phyloP scores from a whole-genome alignment of 2,888 invertebrate genomes.

The Ctena decussata region DNA sequence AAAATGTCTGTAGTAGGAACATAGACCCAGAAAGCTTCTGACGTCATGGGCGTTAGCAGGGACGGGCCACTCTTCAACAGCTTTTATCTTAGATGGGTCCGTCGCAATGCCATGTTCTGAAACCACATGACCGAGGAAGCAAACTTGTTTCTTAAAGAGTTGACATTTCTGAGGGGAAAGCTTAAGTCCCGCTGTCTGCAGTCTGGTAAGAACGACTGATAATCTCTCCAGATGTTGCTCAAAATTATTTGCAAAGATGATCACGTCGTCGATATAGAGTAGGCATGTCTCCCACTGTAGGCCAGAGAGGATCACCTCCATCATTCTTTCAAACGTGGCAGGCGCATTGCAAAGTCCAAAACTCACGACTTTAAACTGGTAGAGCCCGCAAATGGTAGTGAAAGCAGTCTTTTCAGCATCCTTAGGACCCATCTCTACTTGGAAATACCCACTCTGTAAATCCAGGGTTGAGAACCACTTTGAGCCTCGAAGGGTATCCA shows the following conservation, averaged over 20 bases:
- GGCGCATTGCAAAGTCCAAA: slow-evolving; percentile 21
- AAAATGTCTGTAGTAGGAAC: slow-evolving; percentile 3
- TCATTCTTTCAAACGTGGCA: slow-evolving; percentile 7
- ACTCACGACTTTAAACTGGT: background rate
- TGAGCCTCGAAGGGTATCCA: slow-evolving; percentile 26
- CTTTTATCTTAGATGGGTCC: background rate
- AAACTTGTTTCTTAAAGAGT: background rate
- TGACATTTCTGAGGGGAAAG: background rate
- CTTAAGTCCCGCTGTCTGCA: background rate
- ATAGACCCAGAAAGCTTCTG: background rate
- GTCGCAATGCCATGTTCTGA: background rate
- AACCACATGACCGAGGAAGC: slow-evolving; percentile 1
- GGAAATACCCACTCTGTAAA: slow-evolving; percentile 22
- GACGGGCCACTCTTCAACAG: background rate
- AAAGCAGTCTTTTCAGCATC: slow-evolving; percentile 21
- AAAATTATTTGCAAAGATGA: slow-evolving; percentile 18
- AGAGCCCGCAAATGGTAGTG: slow-evolving; percentile 9
- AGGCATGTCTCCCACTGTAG: slow-evolving; percentile 30
- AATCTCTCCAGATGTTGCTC: background rate
- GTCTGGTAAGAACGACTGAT: background rate
- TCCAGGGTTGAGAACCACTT: slow-evolving; percentile 38
- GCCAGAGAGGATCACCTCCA: background rate
- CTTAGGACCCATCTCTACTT: background rate
- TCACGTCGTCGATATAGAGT: slow-evolving; percentile 59
- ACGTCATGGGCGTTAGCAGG: background rate